phyloP scores from a whole-genome alignment of 2,888 invertebrate genomes.

The Chrysodeixis includens region DNA sequence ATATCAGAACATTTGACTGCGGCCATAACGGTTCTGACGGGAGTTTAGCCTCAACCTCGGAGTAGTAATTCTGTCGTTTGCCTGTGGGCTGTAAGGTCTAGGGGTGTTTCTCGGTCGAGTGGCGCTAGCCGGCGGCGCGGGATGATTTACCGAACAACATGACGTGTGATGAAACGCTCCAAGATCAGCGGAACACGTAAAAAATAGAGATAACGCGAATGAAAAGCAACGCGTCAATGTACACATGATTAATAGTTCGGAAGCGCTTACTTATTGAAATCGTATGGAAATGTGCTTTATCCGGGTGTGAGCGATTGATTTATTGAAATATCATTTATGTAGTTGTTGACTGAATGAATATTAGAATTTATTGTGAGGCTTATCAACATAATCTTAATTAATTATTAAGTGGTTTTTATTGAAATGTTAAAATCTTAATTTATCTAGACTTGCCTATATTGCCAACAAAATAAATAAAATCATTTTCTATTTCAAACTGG shows the following conservation, averaged over 20 bases:
- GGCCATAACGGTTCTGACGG: not conserved
- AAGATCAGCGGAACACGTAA: slow-evolving; percentile 48
- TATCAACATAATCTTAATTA: not conserved
- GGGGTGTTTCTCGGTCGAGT: slow-evolving; percentile 56
- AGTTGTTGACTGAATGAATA: not conserved
- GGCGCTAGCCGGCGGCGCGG: slow-evolving; percentile 56
- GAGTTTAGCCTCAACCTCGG: not conserved
- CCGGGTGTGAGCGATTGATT: not conserved
- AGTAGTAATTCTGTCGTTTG: slow-evolving; percentile 25
- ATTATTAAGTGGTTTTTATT: too few species aligned
- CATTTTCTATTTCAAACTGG: too few species aligned
- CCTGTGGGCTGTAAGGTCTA: slow-evolving; percentile 24
- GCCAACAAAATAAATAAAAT: too few species aligned
- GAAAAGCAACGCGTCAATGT: slow-evolving; percentile 44
- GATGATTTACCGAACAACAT: slow-evolving; percentile 59
- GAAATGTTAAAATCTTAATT: too few species aligned
- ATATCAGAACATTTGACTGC: not conserved
- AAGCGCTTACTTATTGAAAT: slow-evolving; percentile 14
- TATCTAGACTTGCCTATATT: too few species aligned
- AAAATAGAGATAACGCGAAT: slow-evolving; percentile 54
- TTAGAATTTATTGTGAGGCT: not conserved
- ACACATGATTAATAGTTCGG: slow-evolving; percentile 43
- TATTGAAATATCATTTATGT: not conserved
- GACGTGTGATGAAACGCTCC: slow-evolving; percentile 58
- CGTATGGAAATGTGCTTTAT: slow-evolving; percentile 24